phyloP scores from a whole-genome alignment of 2,888 invertebrate species.

The Hermaeophaga mercurialis region DNA sequence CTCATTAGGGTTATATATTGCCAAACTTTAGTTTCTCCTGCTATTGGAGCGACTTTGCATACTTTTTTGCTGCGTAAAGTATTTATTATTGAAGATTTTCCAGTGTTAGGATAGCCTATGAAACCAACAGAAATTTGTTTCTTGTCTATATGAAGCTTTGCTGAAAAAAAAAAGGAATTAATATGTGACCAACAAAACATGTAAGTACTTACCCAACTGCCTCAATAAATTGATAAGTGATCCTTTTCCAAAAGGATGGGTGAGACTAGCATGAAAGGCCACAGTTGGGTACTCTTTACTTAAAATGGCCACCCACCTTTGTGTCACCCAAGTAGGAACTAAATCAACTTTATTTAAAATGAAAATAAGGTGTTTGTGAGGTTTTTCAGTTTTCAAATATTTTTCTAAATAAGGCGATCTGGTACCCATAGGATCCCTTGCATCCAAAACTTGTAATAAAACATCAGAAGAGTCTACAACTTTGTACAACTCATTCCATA shows the following conservation, averaged over 20 bases:
- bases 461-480: slow-evolving; percentile 99
- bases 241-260: slow-evolving; percentile 98
- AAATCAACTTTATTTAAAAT: slow-evolving; percentile 96
- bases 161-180: slow-evolving; percentile 38
- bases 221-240: slow-evolving; percentile 93
- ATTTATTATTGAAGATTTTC: slow-evolving; percentile 98
- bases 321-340: slow-evolving; percentile 97
- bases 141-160: slow-evolving; percentile 91
- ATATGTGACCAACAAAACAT: not conserved
- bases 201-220: slow-evolving; percentile 71
- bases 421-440: slow-evolving; percentile 96
- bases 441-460: slow-evolving; percentile 93
- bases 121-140: slow-evolving; percentile 99
- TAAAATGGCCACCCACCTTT: slow-evolving; percentile 94
- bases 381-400: slow-evolving; percentile 91
- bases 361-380: slow-evolving; percentile 96
- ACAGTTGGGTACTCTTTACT: slow-evolving; percentile 96
- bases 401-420: slow-evolving; percentile 91
- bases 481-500: slow-evolving; percentile 99
- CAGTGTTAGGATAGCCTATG: slow-evolving; percentile 98
- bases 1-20: slow-evolving; percentile 99
- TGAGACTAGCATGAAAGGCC: slow-evolving; percentile 98
- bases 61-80: slow-evolving; percentile 95
- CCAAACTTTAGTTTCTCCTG: slow-evolving; percentile 98
- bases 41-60: slow-evolving; percentile 98